Base-by-base conservation (phyloP, 53 echinoderm and acorn worm genomes). In the Paracentrotus lividus region DNA sequence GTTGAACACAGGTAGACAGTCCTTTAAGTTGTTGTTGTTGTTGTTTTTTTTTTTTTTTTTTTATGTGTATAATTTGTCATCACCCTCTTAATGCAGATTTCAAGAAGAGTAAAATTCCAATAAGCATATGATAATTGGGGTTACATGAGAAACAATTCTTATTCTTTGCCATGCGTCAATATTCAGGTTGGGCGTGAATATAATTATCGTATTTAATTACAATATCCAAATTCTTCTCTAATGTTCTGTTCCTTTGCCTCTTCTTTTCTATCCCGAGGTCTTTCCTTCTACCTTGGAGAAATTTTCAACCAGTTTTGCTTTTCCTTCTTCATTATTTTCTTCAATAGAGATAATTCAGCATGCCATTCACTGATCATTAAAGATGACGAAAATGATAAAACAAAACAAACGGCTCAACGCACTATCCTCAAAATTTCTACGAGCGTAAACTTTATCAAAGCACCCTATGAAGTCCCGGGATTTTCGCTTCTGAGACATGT, bases 1-100 rank as follows among this genome's bases (percentile, higher is more conserved):
- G 98, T 97, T 24, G 98, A 98, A 77, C 98, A 98, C 88, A 95
- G 98, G 98, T 98, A 42, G 0, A 42, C 24, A 26, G n/a, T n/a
- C n/a, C n/a, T n/a, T n/a, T n/a, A n/a, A n/a, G n/a, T n/a, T n/a
- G n/a, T n/a, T n/a, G n/a, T n/a, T n/a, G n/a, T n/a, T n/a, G n/a
- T n/a, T n/a, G n/a, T n/a, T n/a, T n/a, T n/a, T n/a, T n/a, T n/a
- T n/a, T n/a, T n/a, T n/a, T n/a, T n/a, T n/a, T n/a, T n/a, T n/a
- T n/a, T n/a, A n/a, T n/a, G n/a, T n/a, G n/a, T n/a, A n/a, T n/a
- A n/a, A n/a, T n/a, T n/a, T n/a, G n/a, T n/a, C n/a, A n/a, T n/a
- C n/a, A n/a, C n/a, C n/a, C n/a, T n/a, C n/a, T n/a, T n/a, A n/a
- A n/a, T n/a, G n/a, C n/a, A n/a, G n/a, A n/a, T n/a, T n/a, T n/a